Base-by-base conservation (phyloP, 2,113 vertebrate genomes). In the Callipepla squamata region DNA sequence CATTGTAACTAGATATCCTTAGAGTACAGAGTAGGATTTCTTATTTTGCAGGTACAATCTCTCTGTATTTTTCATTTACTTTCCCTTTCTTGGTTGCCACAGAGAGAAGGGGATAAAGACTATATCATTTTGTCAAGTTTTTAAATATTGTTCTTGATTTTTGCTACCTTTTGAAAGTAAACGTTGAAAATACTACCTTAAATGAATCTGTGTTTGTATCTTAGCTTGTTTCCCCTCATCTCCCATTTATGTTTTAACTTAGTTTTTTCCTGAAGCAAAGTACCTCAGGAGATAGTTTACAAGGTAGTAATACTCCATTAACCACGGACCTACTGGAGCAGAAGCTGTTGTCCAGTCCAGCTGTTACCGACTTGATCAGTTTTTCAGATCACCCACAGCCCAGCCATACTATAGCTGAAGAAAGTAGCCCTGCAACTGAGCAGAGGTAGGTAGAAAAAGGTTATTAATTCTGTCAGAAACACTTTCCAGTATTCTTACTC, bases 191-290 rank as follows among this genome's bases (percentile, higher is more conserved):
- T 26, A 68, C 9, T 47, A 55, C 55, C 13, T 53, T 2, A 1
- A 69, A 48, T 61, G 0, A 58, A 38, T 85, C 51, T 50, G 20
- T 53, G 9, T 15, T 80, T 81, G 7, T 22, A 11, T 47, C 61
- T 90, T 85, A 67, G 28, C 4, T 16, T 84, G 80, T 44, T 63
- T 68, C 55, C 25, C 50, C 18, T 36, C 5, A 23, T 17, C 13
- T 74, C 55, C 21, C 65, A 16, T 90, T 82, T 74, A 7, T 83
- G 17, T 73, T 93, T 16, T 40, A 59, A 48, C 72, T 76, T 92
- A 99, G 99, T 85, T 99, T 99, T 96, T 99, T 98, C 85, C 94
- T 99, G 97, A 99, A 99, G 94, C 98, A 98, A 86, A 99, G 98
- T 95, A 98, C 98, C 7, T 99, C 99, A 28, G 98, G 98, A 83